These are phyloP conservation scores for Phataginus tricuspis DNA, from an alignment of 2,797 vertebrate genomes.

Conservation along the genomic window DNA sequence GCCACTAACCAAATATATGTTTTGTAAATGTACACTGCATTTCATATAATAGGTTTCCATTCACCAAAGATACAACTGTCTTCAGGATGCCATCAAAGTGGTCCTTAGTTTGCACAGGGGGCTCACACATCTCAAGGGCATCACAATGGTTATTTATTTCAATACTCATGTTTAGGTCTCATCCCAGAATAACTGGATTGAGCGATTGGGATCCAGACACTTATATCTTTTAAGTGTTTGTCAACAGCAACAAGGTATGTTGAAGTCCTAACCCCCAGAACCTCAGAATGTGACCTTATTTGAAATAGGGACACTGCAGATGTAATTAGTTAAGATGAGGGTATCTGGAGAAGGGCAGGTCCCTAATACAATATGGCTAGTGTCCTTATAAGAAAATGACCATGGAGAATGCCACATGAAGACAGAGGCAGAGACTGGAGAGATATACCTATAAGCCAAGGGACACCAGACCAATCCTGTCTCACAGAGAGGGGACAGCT, in stretches of 20 bases:
- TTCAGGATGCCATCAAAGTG: neutral
- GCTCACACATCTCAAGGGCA: neutral
- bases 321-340: neutral
- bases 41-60: neutral
- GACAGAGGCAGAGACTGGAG: neutral
- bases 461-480: neutral
- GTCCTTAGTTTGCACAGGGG: neutral
- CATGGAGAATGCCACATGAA: neutral
- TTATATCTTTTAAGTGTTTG: neutral
- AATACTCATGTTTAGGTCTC: neutral
- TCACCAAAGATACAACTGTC: neutral
- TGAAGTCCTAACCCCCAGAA: neutral
- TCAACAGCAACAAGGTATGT: neutral
- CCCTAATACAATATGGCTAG: neutral
- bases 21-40: neutral
- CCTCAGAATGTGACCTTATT: neutral
- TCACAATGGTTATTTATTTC: neutral
- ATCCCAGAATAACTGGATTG: neutral
- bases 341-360: neutral
- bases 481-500: neutral
- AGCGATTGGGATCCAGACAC: neutral
- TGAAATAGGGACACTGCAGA: neutral
- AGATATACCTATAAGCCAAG: accelerated
- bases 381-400: neutral
- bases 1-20: neutral